Base-by-base conservation (phyloP, 2,113 vertebrate species). In the Eonycteris spelaea region DNA sequence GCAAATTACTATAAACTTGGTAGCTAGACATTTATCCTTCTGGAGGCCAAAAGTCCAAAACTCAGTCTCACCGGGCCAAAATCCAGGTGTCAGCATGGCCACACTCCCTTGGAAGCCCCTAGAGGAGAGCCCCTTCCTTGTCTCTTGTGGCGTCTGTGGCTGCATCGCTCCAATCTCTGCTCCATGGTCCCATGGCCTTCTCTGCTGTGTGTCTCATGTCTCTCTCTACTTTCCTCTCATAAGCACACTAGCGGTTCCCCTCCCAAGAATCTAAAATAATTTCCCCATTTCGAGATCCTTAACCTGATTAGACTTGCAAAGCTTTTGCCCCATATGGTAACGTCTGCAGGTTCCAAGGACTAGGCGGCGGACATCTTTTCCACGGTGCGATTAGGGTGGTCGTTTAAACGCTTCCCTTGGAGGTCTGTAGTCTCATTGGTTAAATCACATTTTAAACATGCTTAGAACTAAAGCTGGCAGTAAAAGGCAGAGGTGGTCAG, bases 141-240 rank as follows among this genome's bases (percentile, higher is more conserved):
- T 55, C 28, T 24, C 35, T 55, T 7, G 35, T 26, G 15, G 68
- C 38, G 28, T 43, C 51, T 3, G 11, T 71, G 48, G 26, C 67
- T 57, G 0, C 28, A 1, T 43, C 13, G 7, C 40, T 30, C 16
- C 24, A 30, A 3, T 61, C 68, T 35, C 68, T 19, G 5, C 45
- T 57, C 35, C 1, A 0, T 4, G 8, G 4, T 61, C 59, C 1
- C 0, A 0, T 11, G 59, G 48, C 6, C 59, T 30, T 80, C 48
- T 51, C 63, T 40, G 9, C 35, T 24, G 7, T 18, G 57, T 6
- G 24, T 71, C 61, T 61, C 35, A 38, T 0, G 33, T 61, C 30
- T 48, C 53, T 75, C 15, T 61, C 57, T 26, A 24, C 57, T 16
- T 48, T n/a, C 38, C 19, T 75, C 26, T 21, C 8, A 30, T 3